These are phyloP conservation scores for Oscheius myriophilus DNA, from an alignment of 2,888 invertebrate species.

Conservation along the genomic window DNA sequence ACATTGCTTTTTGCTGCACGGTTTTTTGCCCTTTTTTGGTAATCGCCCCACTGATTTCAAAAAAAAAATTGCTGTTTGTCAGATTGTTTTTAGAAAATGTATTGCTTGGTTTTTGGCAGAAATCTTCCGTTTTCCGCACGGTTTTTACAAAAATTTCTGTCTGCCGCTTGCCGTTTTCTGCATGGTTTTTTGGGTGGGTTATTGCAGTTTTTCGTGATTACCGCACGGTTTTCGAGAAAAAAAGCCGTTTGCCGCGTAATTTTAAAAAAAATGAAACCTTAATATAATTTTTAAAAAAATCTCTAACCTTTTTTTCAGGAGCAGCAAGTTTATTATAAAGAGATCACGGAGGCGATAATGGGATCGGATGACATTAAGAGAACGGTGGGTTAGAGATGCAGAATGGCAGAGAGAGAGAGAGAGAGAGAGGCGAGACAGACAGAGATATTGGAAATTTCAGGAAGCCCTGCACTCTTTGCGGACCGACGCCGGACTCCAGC, in stretches of 20 bases:
- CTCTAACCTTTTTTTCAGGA: constrained; percentile 38
- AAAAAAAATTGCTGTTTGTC: background rate
- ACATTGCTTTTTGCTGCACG: too few species aligned
- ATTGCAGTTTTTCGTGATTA: too few species aligned
- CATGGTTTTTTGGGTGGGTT: too few species aligned
- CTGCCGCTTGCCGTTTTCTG: too few species aligned
- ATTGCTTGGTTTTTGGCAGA: background rate
- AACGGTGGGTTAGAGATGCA: constrained; percentile 30
- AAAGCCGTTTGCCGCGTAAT: too few species aligned
- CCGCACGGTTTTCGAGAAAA: too few species aligned
- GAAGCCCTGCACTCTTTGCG: constrained; percentile 59
- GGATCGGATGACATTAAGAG: constrained; percentile 55
- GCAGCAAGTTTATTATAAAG: constrained; percentile 65
- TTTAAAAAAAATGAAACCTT: too few species aligned
- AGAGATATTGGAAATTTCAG: constrained; percentile 31
- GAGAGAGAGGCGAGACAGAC: too few species aligned
- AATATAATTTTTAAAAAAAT: too few species aligned
- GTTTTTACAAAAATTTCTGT: background rate
- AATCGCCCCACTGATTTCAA: too few species aligned
- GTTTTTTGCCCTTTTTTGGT: too few species aligned
- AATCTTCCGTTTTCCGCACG: background rate
- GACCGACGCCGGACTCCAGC: constrained; percentile 59
- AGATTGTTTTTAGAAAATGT: background rate
- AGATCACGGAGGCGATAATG: constrained; percentile 62
- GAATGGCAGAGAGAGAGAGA: constrained; percentile 22